Conservation (phyloP, 2,888 invertebrate species). For the Tetramorium bicarinatum region DNA sequence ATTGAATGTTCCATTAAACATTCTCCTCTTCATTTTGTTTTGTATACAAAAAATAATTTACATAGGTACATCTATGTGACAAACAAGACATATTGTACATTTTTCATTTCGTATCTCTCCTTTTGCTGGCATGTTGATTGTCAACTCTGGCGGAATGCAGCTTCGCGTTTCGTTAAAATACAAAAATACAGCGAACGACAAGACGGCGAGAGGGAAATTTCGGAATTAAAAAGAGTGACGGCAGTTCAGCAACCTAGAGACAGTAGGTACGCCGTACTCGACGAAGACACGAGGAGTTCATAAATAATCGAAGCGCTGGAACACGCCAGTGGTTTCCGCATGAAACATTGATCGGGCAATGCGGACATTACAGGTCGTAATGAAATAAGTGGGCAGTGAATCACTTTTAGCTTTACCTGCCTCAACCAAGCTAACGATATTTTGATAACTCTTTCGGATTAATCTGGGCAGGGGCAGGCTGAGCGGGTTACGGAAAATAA, state of each 20-base stretch:
- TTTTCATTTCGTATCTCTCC: neutral
- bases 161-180: neutral
- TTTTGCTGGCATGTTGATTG: neutral
- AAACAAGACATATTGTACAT: neutral
- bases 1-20: neutral
- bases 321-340: slow-evolving; percentile 84
- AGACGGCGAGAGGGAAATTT: slow-evolving; percentile 52
- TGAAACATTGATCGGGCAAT: slow-evolving; percentile 85
- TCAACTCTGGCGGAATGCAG: neutral
- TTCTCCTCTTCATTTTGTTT: neutral
- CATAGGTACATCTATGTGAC: neutral
- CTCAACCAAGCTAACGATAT: slow-evolving; percentile 52
- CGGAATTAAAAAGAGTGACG: slow-evolving; percentile 50
- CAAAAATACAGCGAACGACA: neutral
- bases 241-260: slow-evolving; percentile 80
- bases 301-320: slow-evolving; percentile 86
- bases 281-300: slow-evolving; percentile 84
- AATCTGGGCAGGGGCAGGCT: neutral
- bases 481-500: neutral
- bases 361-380: slow-evolving; percentile 76
- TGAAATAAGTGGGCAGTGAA: slow-evolving; percentile 76
- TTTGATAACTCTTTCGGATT: slow-evolving; percentile 56
- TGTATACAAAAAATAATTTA: slow-evolving; percentile 19
- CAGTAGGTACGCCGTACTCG: slow-evolving; percentile 73
- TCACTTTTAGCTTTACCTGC: slow-evolving; percentile 61